Evolutionary conservation across 2,113 vertebrate genomes (phyloP), one percentile per base, ranked within the genome.

Genomic region (Cygnus atratus): DNA sequence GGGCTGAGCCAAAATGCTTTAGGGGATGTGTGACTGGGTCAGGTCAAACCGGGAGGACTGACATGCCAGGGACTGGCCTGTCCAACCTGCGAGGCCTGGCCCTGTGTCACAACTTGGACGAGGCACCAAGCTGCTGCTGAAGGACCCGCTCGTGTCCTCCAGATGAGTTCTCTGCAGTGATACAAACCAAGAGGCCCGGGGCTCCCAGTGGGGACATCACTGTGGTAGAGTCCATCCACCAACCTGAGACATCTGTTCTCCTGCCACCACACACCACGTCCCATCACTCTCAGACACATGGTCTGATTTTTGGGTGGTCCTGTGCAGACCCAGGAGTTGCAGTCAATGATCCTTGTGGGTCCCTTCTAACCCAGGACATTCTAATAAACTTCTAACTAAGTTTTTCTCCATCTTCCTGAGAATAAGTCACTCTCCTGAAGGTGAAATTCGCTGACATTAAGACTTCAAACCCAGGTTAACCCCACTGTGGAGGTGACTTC

Each of bases 101-200:
- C 11, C 28, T 11, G 0, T 35, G 14, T 50, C 77, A 21, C 3
- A 61, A 14, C 43, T 72, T 61, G 43, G 33, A 9, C 68, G 54
- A 65, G 39, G 26, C 46, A 29, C 5, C 9, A 71, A 52, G 29
- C 54, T 79, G 35, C 90, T 88, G n/a, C n/a, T n/a, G n/a, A n/a
- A n/a, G n/a, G 74, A 31, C 20, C 26, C 44, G 0, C 35, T 12
- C 61, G 26, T 0, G 1, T 65, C 50, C 26, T 75, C 11, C 54
- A 79, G 43, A 24, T 35, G 57, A 61, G 54, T 33, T 82, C 58
- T 2, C 0, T 39, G 82, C 39, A 68, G 25, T 1, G 12, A 29
- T 13, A 50, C 4, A 26, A 70, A 9, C 26, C 14, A 21, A 79
- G 74, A 63, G 52, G 52, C 24, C 37, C 43, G 46, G 35, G 7